phyloP scores from a whole-genome alignment of 23 tunicate species.

The Trididemnum nubilum region DNA sequence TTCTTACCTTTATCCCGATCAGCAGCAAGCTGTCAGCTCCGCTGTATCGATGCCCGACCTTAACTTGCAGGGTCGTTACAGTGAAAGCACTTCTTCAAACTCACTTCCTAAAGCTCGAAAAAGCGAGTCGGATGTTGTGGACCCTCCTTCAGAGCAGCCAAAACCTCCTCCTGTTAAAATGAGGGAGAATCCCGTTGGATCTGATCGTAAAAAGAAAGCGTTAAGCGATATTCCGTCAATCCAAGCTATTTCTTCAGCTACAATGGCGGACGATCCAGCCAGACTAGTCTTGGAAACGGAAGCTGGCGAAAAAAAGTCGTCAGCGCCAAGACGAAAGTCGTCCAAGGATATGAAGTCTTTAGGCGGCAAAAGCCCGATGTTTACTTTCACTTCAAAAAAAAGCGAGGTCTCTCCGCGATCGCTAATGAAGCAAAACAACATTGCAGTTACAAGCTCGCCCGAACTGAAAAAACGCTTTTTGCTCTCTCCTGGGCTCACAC shows the following conservation, averaged over 20 bases:
- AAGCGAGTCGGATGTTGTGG: not conserved
- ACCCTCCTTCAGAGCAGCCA: not conserved
- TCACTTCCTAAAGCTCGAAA: not conserved
- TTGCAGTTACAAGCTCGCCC: not conserved
- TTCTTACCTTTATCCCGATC: not conserved
- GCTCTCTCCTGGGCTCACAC: not conserved
- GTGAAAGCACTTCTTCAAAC: not conserved
- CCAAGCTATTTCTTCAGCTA: not conserved
- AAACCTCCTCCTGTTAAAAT: not conserved
- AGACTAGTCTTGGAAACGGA: not conserved
- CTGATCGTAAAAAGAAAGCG: conserved; percentile 11
- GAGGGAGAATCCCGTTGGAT: not conserved
- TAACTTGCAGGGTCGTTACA: not conserved
- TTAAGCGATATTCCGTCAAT: conserved; percentile 32
- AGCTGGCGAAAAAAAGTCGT: not conserved
- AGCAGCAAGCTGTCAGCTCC: not conserved
- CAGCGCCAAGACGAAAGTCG: not conserved
- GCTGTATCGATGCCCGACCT: not conserved
- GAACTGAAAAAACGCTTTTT: conserved; percentile 7
- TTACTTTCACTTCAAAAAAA: not conserved
- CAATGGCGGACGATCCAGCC: not conserved
- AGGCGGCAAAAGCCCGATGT: not conserved
- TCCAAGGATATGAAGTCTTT: not conserved
- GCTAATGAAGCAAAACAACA: not conserved
- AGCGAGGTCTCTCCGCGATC: not conserved